Conservation (phyloP, 2,797 vertebrate species). For the Podarcis lilfordi region DNA sequence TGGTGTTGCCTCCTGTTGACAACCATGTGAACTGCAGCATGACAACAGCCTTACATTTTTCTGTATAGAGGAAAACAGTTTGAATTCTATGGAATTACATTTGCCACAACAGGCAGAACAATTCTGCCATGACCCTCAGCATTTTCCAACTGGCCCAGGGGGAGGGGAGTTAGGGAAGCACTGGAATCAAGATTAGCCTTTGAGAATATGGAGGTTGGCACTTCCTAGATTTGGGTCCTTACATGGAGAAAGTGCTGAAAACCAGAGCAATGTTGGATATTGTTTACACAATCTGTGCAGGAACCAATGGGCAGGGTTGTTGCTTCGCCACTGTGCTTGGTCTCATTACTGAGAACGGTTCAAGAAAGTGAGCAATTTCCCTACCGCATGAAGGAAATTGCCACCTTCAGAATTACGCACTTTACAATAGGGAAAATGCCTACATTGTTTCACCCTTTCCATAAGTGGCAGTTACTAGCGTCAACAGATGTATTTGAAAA, state of each 20-base stretch:
- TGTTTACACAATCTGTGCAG: slow-evolving; percentile 22
- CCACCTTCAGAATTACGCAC: slow-evolving; percentile 8
- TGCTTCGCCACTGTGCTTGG: not conserved
- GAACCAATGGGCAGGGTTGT: not conserved
- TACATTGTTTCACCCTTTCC: not conserved
- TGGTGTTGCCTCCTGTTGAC: too few relatives aligned
- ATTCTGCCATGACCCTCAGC: too few relatives aligned
- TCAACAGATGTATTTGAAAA: not conserved
- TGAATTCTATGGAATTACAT: too few relatives aligned
- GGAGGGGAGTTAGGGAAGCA: too few relatives aligned
- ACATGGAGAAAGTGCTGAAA: not conserved
- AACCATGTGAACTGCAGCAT: too few relatives aligned
- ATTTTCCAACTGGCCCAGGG: too few relatives aligned
- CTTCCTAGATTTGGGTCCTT: not conserved
- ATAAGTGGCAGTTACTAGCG: slow-evolving; percentile 15
- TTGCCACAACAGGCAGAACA: too few relatives aligned
- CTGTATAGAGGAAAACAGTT: too few relatives aligned
- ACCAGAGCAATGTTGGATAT: not conserved
- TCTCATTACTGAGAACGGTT: slow-evolving; percentile 28
- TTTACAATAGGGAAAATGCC: slow-evolving; percentile 8
- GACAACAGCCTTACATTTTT: too few relatives aligned
- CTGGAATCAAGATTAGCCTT: too few relatives aligned
- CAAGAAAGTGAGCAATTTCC: slow-evolving; percentile 25
- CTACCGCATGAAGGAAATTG: slow-evolving; percentile 28
- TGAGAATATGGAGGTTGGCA: not conserved